Evolutionary conservation across 2,888 invertebrate genomes (phyloP), one percentile per base, ranked within the genome.

Genomic region (Chrysotoxum bicinctum): DNA sequence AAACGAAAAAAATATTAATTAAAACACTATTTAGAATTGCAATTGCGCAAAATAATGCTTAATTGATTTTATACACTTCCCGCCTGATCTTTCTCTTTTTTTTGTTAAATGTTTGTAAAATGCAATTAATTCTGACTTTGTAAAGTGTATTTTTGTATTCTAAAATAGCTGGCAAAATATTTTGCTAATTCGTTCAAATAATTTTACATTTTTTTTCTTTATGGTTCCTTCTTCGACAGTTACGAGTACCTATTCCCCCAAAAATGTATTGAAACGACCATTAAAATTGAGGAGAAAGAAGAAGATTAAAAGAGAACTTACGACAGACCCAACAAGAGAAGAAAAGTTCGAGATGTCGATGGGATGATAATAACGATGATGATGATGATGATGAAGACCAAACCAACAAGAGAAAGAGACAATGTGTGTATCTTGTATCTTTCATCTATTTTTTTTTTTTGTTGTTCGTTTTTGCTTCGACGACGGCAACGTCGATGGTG

Each of bases 11-110:
- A 30, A 4, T 43, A 66, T 40, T 73, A 30, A 62, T 66, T 54
- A 37, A 52, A 58, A 62, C 58, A 64, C 64, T 60, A 75, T 79
- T 74, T 26, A 66, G 60, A 72, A 84, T 84, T 76, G 66, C 76
- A 76, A 85, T 85, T 85, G 85, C 81, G 85, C 76, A 85, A 85
- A 85, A 68, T 26, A 76, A 52, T 56, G 54, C 73, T 69, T 85
- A 64, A 80, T 73, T 81, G 66, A 30, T 45, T 74, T 45, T 60
- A 37, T 23, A 40, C 68, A 64, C 52, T 66, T 66, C 56, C n/a
- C 14, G 19, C 4, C 19, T 19, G 19, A 19, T 21, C 12, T 35
- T 56, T 60, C 3, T 43, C 26, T 30, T 32, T 2, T 2, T 37
- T 37, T 35, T 19, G 35, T 37, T 23, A 19, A 6, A 4, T 12